phyloP scores from a whole-genome alignment of 1,140 invertebrate genomes.

The Drosophila pectinifera region DNA sequence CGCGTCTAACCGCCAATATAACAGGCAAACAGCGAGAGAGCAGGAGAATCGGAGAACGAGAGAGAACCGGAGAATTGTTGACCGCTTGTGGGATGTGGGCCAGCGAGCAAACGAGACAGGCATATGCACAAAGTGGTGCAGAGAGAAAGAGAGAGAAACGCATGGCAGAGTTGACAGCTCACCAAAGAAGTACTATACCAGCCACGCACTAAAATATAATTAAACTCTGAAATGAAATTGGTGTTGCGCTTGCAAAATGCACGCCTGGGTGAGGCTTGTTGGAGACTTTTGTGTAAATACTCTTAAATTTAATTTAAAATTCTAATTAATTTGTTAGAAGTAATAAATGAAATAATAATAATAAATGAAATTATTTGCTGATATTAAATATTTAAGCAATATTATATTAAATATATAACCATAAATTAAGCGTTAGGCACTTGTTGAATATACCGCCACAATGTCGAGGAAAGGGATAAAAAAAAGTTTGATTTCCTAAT shows the following conservation, averaged over 20 bases:
- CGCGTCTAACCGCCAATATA: slow-evolving; percentile 85
- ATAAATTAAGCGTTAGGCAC: too few relatives aligned
- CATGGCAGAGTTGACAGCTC: slow-evolving; percentile 40
- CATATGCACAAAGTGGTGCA: slow-evolving; percentile 4
- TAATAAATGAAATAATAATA: too few relatives aligned
- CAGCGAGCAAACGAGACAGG: slow-evolving; percentile 26
- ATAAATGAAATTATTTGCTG: too few relatives aligned
- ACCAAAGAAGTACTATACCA: not conserved
- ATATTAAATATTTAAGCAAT: too few relatives aligned
- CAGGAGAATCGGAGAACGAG: slow-evolving; percentile 42
- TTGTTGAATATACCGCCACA: too few relatives aligned
- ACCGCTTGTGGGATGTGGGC: slow-evolving; percentile 43
- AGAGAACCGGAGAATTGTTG: slow-evolving; percentile 33
- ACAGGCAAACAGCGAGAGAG: slow-evolving; percentile 78
- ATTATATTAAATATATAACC: too few relatives aligned
- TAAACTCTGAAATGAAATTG: not conserved
- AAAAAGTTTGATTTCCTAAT: too few relatives aligned
- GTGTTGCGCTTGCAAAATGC: too few relatives aligned
- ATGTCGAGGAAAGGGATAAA: too few relatives aligned
- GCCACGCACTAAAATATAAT: not conserved
- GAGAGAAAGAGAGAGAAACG: slow-evolving; percentile 1
- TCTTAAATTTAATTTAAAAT: not conserved
- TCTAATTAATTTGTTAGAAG: too few relatives aligned
- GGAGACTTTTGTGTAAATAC: not conserved
- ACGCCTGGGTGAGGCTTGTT: not conserved